Base-by-base conservation (phyloP, 2,797 vertebrate genomes). In the Mustela erminea region DNA sequence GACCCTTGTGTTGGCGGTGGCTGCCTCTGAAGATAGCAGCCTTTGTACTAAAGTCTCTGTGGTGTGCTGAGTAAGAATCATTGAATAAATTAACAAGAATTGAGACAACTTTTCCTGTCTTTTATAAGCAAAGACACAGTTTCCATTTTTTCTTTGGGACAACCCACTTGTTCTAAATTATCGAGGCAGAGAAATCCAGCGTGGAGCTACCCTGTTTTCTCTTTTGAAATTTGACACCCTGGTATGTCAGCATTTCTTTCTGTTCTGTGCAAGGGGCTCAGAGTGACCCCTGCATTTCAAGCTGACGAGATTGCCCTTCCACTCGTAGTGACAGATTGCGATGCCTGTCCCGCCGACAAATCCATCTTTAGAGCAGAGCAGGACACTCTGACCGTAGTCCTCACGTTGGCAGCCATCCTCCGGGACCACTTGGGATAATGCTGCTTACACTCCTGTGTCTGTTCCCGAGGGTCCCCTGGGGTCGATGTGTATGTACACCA, bases 231-330 rank as follows among this genome's bases (percentile, higher is more conserved):
- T 17, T 27, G 64, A 72, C 41, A 77, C 54, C 25, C 41, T 93
- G 72, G 62, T 87, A 85, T 0, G 4, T 62, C 68, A 88, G 23
- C 66, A n/a, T 95, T 83, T 95, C 92, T 68, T 87, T 94, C n/a
- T 60, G 2, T 41, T 84, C 35, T 58, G 20, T 81, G n/a, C 74
- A 78, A 88, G 80, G 49, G 70, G 9, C 43, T 88, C 75, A 85
- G 35, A 90, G 35, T 49, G 72, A 92, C 75, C 82, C 58, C 52
- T 68, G 60, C 35, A 93, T 92, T 92, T 87, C 83, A 96, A 64
- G 62, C 62, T 81, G 29, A n/a, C 2, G 12, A 81, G 72, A 82
- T 64, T 43, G 52, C 60, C 62, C 18, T 46, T 72, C 52, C 54
- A 72, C 74, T 38, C 23, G 35, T 25, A 84, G 70, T 90, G 87